Percentiles rank a stretch among this genome's conserved stretches.
Conservation (phyloP, 2,113 vertebrate genomes). For the Trogon melanurus region DNA sequence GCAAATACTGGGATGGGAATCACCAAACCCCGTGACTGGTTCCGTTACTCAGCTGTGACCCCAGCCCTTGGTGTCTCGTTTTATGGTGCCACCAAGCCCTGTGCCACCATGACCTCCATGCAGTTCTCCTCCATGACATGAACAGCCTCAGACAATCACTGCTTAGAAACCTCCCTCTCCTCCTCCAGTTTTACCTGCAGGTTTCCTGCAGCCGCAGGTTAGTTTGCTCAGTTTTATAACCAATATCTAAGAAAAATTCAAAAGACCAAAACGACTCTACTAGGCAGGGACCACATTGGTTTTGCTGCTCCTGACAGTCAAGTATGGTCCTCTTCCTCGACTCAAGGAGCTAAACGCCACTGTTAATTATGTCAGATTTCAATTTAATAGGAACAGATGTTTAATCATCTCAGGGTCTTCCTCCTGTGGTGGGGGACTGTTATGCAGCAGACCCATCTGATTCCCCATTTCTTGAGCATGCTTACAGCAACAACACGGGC, state of each 20-base stretch:
- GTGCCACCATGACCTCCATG: background rate
- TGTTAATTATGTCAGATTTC: background rate
- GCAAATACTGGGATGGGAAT: background rate
- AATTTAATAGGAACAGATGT: constrained; percentile 3
- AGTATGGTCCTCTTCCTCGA: background rate
- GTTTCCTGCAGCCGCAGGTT: background rate
- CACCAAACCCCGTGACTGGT: background rate
- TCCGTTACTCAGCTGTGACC: background rate
- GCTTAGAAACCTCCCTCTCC: background rate
- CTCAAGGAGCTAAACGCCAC: background rate
- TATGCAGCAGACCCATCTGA: background rate
- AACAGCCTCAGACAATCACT: background rate
- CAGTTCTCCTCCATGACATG: rapidly evolving
- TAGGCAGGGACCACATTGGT: background rate
- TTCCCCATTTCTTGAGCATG: background rate
- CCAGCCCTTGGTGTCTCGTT: too few species aligned
- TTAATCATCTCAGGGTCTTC: constrained; percentile 1
- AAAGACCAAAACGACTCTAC: background rate
- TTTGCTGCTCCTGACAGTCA: background rate
- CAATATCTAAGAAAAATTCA: background rate
- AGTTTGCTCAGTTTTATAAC: background rate
- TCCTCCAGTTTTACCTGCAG: background rate
- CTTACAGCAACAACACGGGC: background rate
- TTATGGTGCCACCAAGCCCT: background rate
- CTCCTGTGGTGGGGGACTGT: rapidly evolving